A percentile compares a stretch with the other conserved stretches of the same genome.
Evolutionary conservation across 2,113 vertebrate species (phyloP).

Genomic region (Rhipidura dahli): DNA sequence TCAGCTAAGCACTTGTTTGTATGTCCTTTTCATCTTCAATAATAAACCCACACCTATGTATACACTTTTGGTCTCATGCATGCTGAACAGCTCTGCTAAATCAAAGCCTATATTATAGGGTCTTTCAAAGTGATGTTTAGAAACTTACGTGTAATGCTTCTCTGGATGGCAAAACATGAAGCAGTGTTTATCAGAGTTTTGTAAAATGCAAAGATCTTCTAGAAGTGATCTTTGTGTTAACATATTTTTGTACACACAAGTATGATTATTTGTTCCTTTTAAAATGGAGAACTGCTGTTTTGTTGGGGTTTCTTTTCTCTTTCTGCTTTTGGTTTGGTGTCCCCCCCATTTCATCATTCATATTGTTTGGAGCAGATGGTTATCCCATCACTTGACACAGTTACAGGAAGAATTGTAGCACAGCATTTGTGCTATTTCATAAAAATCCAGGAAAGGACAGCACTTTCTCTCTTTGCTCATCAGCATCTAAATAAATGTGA

Average conservation of each 20-base stretch:
- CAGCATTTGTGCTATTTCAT: background rate
- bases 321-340: background rate
- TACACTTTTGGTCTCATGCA: background rate
- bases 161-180: background rate
- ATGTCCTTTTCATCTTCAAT: background rate
- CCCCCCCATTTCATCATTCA: fast-evolving
- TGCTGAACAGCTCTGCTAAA: background rate
- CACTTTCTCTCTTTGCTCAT: background rate
- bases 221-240: background rate
- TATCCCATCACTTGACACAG: background rate
- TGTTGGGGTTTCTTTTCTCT: background rate
- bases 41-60: background rate
- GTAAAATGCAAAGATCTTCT: background rate
- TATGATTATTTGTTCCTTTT: background rate
- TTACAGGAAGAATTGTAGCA: background rate
- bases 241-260: background rate
- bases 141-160: background rate
- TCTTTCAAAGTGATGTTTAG: background rate
- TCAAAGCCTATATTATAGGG: background rate
- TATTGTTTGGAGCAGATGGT: background rate
- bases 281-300: background rate
- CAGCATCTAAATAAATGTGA: background rate
- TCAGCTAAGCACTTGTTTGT: background rate
- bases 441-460: background rate
- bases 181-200: background rate